Percentiles rank a stretch among this genome's conserved stretches.
phyloP scores from a whole-genome alignment of 2,888 invertebrate genomes.

The Cheiracanthium punctorium region DNA sequence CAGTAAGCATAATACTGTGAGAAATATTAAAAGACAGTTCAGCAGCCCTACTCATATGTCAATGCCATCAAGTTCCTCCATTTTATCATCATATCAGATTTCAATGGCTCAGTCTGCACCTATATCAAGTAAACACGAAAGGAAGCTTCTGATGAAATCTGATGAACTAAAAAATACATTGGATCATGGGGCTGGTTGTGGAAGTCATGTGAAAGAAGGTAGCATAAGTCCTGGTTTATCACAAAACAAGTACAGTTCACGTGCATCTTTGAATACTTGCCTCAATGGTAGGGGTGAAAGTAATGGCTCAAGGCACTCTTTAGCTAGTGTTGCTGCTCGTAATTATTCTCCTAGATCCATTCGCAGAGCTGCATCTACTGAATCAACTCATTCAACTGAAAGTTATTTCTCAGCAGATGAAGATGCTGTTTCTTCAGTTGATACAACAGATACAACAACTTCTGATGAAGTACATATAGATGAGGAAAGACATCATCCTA shows the following conservation, averaged over 20 bases:
- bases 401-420: conserved; percentile 96
- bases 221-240: conserved; percentile 54
- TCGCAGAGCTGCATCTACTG: conserved; percentile 86
- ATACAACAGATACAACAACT: conserved; percentile 39
- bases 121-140: conserved; percentile 50
- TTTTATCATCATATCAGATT: conserved; percentile 55
- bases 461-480: conserved; percentile 43
- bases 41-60: conserved; percentile 69
- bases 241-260: conserved; percentile 59
- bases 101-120: conserved; percentile 64
- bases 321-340: conserved; percentile 73
- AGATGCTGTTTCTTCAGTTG: conserved; percentile 78
- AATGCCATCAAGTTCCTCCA: conserved; percentile 62
- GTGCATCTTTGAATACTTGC: conserved; percentile 57
- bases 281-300: conserved; percentile 44
- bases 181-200: conserved; percentile 23
- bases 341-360: conserved; percentile 77
- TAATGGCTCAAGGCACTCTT: conserved; percentile 79
- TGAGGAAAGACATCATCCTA: conserved; percentile 53
- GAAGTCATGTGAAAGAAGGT: conserved; percentile 46
- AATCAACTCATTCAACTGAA: conserved; percentile 88
- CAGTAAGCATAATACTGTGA: conserved; percentile 6
- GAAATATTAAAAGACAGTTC: conserved; percentile 64
- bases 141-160: conserved; percentile 42
- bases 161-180: conserved; percentile 58